Base-by-base conservation (phyloP, 2,797 vertebrate genomes). In the Atherinosoma microstoma region DNA sequence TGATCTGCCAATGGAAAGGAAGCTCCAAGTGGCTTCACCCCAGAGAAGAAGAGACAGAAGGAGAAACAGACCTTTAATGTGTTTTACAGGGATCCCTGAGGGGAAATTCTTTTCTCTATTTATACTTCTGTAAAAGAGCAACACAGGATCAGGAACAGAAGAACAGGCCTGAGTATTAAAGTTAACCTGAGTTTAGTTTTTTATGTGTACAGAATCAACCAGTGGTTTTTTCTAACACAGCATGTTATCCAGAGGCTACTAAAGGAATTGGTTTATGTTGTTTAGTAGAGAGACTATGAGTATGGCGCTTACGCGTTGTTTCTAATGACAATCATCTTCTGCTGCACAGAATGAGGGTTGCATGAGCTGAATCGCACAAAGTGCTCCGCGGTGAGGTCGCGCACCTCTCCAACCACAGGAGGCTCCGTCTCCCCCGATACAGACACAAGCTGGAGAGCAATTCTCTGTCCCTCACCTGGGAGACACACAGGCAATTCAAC, bases 1-100 rank as follows among this genome's bases (percentile, higher is more conserved):
- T 84, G 80, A 96, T 92, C 92, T 95, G 94, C 97, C 98, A 99
- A 84, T 93, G 93, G 90, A 97, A 99, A 11, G 95, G 92, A 87
- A 99, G 92, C 78, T 96, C 96, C 90, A 98, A 42, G 0, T 96
- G 94, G 59, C 98, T 99, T 83, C 45, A 64, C 6, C 16, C 68
- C 10, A 15, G 11, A 54, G 49, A 64, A 6, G 16, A 42, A 49
- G 34, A 62, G 57, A 62, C 16, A 64, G 35, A 72, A 30, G 63
- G 6, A 64, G 1, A 60, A 24, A 70, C 16, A 56, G 2, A 64
- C 1, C 38, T 0, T 38, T 22, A 54, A 74, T 22, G 13, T 67
- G 34, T 58, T 29, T 67, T 70, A 49, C 49, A 58, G 47, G 64
- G 8, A 62, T 63, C 4, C 45, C 24, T 4, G 4, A 73, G 32